Percentiles rank a stretch among this genome's conserved stretches.
These are phyloP conservation scores for Erebia aethiops DNA, from an alignment of 2,888 invertebrate species.

Conservation along the genomic window DNA sequence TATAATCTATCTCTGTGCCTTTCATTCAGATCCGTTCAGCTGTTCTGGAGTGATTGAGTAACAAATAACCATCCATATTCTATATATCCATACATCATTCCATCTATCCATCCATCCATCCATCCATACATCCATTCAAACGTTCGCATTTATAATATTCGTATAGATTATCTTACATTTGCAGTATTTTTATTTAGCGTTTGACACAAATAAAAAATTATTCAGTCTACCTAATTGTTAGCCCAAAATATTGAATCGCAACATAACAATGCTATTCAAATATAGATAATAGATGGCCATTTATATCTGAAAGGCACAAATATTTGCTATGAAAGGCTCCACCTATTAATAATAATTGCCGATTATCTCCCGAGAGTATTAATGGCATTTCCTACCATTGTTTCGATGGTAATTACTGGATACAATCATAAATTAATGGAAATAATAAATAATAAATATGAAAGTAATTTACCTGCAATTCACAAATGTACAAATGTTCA, in stretches of 20 bases:
- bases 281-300: not conserved
- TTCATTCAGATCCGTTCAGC: too few relatives aligned
- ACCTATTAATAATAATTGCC: constrained; percentile 19
- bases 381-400: not conserved
- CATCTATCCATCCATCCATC: too few relatives aligned
- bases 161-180: not conserved
- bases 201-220: too few relatives aligned
- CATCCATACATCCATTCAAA: too few relatives aligned
- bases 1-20: too few relatives aligned
- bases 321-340: constrained; percentile 6
- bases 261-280: not conserved
- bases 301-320: constrained; percentile 14
- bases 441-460: not conserved
- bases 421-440: not conserved
- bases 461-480: not conserved
- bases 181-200: too few relatives aligned
- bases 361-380: not conserved
- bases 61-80: too few relatives aligned
- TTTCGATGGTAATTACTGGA: not conserved
- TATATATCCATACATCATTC: too few relatives aligned
- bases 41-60: too few relatives aligned
- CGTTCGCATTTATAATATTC: not conserved
- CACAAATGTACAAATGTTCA: too few relatives aligned
- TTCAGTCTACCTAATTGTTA: not conserved
- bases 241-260: not conserved